A percentile compares a stretch with the other conserved stretches of the same genome.
Evolutionary conservation across 1,140 invertebrate species (phyloP).

Genomic region (Drosophila kepulauana): DNA sequence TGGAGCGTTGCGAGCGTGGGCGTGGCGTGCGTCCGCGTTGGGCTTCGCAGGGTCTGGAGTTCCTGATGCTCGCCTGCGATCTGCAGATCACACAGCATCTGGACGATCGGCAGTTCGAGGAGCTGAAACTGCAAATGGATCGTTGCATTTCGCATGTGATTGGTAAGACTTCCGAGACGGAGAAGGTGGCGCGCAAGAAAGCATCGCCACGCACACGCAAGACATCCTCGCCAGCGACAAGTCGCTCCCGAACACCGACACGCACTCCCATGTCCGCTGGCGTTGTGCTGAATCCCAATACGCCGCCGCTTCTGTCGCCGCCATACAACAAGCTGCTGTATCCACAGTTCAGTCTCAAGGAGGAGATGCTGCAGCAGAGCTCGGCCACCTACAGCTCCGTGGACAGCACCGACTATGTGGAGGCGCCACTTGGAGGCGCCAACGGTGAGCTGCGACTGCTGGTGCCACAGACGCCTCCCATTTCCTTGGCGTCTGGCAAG

Average conservation of each 20-base stretch:
- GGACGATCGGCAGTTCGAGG: conserved; percentile 91
- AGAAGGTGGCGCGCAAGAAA: conserved; percentile 84
- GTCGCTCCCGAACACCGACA: conserved; percentile 77
- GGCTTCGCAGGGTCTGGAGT: conserved; percentile 94
- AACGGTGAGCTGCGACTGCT: conserved; percentile 70
- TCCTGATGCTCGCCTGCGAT: conserved; percentile 92
- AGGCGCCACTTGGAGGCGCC: conserved; percentile 46
- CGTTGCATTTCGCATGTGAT: conserved; percentile 93
- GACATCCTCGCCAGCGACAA: conserved; percentile 80
- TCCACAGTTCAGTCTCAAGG: conserved; percentile 83
- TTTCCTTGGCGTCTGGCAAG: conserved; percentile 36
- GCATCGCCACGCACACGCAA: conserved; percentile 85
- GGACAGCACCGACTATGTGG: conserved; percentile 63
- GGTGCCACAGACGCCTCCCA: conserved; percentile 70
- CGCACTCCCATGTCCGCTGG: conserved; percentile 79
- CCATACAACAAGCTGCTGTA: conserved; percentile 79
- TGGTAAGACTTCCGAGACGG: conserved; percentile 87
- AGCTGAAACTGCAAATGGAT: conserved; percentile 90
- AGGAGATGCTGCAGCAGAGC: conserved; percentile 70
- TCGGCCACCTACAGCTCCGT: conserved; percentile 56
- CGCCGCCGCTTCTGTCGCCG: conserved; percentile 74
- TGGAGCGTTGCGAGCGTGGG: conserved; percentile 92
- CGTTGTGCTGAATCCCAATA: conserved; percentile 72
- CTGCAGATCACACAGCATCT: conserved; percentile 91
- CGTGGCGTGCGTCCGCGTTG: conserved; percentile 93